These are phyloP conservation scores for Cabera pusaria DNA, from an alignment of 2,888 invertebrate genomes.

Conservation along the genomic window DNA sequence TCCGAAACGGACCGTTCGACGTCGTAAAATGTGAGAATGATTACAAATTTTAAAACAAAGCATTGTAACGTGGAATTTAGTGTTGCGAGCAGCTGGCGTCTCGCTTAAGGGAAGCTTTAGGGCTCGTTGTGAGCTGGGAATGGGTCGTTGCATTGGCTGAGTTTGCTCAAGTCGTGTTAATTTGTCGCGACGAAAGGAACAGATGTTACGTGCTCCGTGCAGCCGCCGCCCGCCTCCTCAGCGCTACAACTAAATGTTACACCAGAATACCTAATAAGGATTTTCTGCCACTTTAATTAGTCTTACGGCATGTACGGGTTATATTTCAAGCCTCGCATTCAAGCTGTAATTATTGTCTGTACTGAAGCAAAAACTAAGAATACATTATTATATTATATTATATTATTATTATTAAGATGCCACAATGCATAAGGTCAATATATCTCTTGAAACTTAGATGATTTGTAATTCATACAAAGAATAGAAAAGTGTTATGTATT, in stretches of 20 bases:
- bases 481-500: no score
- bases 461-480: no score
- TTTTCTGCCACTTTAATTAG: slow-evolving; percentile 29
- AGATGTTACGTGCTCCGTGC: slow-evolving; percentile 60
- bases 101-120: slow-evolving; percentile 73
- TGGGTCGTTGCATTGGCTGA: slow-evolving; percentile 67
- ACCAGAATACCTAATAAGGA: slow-evolving; percentile 29
- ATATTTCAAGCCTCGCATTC: slow-evolving; percentile 12
- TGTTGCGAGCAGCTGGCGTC: slow-evolving; percentile 71
- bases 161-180: slow-evolving; percentile 72
- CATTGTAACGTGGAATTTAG: slow-evolving; percentile 79
- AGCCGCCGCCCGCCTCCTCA: slow-evolving; percentile 31
- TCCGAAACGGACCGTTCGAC: slow-evolving; percentile 78
- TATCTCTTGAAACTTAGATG: no score
- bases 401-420: no score
- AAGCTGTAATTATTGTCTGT: slow-evolving; percentile 6
- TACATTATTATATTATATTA: no score
- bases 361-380: no score
- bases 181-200: slow-evolving; percentile 74
- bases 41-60: slow-evolving; percentile 82
- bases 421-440: no score
- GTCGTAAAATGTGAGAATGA: slow-evolving; percentile 82
- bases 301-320: slow-evolving; percentile 15
- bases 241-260: slow-evolving; percentile 33
- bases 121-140: slow-evolving; percentile 65